These are phyloP conservation scores for Lysandra coridon DNA, from an alignment of 2,888 invertebrate species.

Conservation along the genomic window DNA sequence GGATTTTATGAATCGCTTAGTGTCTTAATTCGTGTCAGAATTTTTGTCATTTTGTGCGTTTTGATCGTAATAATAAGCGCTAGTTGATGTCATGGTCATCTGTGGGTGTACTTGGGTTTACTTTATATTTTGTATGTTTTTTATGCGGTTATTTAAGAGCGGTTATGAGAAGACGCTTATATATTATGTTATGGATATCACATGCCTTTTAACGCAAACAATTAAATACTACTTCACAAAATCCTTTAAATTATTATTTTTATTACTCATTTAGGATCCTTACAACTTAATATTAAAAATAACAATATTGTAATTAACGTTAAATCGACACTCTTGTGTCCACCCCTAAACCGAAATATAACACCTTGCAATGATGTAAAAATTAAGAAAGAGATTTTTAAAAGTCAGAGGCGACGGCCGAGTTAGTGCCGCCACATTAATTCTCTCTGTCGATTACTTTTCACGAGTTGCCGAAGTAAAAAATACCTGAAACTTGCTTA, in stretches of 20 bases:
- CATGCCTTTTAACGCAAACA: too few species aligned
- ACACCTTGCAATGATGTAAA: slow-evolving; percentile 78
- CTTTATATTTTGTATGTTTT: too few species aligned
- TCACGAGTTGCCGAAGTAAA: slow-evolving; percentile 48
- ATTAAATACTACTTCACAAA: background rate
- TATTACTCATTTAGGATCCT: too few species aligned
- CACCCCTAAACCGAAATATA: slow-evolving; percentile 49
- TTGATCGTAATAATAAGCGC: background rate
- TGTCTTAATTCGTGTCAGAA: background rate
- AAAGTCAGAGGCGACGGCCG: slow-evolving; percentile 60
- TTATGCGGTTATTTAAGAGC: background rate
- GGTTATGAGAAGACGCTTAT: too few species aligned
- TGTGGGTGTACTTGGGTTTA: background rate
- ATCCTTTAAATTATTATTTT: too few species aligned
- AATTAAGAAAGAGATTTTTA: slow-evolving; percentile 75
- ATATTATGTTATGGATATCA: too few species aligned
- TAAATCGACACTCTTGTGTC: background rate
- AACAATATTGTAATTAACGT: background rate
- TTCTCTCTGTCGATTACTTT: slow-evolving; percentile 71
- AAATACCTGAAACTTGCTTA: slow-evolving; percentile 51
- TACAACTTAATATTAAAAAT: too few species aligned
- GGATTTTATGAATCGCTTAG: background rate
- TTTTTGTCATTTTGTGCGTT: background rate
- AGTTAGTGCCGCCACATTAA: slow-evolving; percentile 80
- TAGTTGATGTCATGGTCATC: background rate